A percentile compares a stretch with the other conserved stretches of the same genome.
These are phyloP conservation scores for Cephonodes hylas DNA, from an alignment of 2,888 invertebrate genomes.

Conservation along the genomic window DNA sequence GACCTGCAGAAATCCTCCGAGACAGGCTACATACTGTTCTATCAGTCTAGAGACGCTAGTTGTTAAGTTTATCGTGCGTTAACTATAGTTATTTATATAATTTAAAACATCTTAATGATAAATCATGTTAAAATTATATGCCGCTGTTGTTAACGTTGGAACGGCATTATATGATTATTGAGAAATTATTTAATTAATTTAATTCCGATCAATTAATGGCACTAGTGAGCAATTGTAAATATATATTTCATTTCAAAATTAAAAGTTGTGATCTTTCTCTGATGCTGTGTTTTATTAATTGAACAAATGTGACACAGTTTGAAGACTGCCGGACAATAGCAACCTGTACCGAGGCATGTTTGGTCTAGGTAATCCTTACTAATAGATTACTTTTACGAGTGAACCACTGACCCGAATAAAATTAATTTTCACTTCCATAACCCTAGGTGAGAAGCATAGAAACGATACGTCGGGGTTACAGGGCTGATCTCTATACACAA, in stretches of 20 bases:
- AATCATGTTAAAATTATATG: conserved; percentile 66
- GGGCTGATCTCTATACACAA: too few relatives aligned
- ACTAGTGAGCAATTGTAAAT: conserved; percentile 64
- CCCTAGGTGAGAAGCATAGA: too few relatives aligned
- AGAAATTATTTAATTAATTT: conserved; percentile 60
- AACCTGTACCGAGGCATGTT: too few relatives aligned
- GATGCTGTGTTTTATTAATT: conserved; percentile 29
- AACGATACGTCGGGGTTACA: too few relatives aligned
- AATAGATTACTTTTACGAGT: too few relatives aligned
- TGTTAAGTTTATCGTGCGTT: conserved; percentile 77
- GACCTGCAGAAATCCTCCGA: conserved; percentile 99
- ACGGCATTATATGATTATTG: conserved; percentile 69
- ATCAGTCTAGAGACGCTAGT: conserved; percentile 93
- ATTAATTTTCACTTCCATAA: too few relatives aligned
- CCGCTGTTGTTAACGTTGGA: conserved; percentile 76
- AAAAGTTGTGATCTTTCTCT: conserved; percentile 61
- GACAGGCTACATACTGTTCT: conserved; percentile 99
- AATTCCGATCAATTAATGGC: conserved; percentile 43
- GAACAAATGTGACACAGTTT: too few relatives aligned
- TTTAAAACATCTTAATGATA: conserved; percentile 61
- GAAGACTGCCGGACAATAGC: too few relatives aligned
- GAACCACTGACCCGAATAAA: too few relatives aligned
- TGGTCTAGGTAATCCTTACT: too few relatives aligned
- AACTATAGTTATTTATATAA: conserved; percentile 71
- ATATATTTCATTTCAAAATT: conserved; percentile 67